These are phyloP conservation scores for Atta texana DNA, from an alignment of 1,140 invertebrate species.

Conservation along the genomic window DNA sequence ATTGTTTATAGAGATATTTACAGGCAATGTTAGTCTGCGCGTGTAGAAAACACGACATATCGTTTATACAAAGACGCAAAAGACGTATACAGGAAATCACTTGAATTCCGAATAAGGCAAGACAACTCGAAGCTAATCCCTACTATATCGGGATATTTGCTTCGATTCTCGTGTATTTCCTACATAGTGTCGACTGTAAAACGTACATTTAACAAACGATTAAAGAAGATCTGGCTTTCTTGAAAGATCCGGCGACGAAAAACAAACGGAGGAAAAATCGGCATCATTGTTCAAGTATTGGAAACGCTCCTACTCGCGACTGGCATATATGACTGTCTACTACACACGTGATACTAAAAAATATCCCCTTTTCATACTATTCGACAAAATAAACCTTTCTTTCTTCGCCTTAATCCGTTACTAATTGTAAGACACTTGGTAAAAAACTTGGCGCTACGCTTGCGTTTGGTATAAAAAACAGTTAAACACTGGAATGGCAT, in stretches of 20 bases:
- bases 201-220: slow-evolving; percentile 12
- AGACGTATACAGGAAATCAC: slow-evolving; percentile 32
- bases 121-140: slow-evolving; percentile 18
- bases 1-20: slow-evolving; percentile 28
- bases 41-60: slow-evolving; percentile 28
- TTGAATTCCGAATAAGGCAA: slow-evolving; percentile 53
- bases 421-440: slow-evolving; percentile 82
- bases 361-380: slow-evolving; percentile 56
- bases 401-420: slow-evolving; percentile 70
- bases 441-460: slow-evolving; percentile 81
- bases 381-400: slow-evolving; percentile 72
- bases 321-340: neutral
- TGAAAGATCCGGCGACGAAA: slow-evolving; percentile 21
- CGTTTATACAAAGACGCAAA: slow-evolving; percentile 4
- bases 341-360: slow-evolving; percentile 39
- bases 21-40: slow-evolving; percentile 8
- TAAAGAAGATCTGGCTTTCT: neutral
- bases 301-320: neutral
- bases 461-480: slow-evolving; percentile 83
- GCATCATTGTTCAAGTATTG: slow-evolving; percentile 19
- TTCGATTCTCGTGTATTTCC: slow-evolving; percentile 33
- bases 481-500: slow-evolving; percentile 83
- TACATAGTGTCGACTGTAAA: neutral
- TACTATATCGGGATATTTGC: slow-evolving; percentile 7
- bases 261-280: slow-evolving; percentile 29